phyloP scores from a whole-genome alignment of 2,888 invertebrate genomes.

The Drosophila robusta region DNA sequence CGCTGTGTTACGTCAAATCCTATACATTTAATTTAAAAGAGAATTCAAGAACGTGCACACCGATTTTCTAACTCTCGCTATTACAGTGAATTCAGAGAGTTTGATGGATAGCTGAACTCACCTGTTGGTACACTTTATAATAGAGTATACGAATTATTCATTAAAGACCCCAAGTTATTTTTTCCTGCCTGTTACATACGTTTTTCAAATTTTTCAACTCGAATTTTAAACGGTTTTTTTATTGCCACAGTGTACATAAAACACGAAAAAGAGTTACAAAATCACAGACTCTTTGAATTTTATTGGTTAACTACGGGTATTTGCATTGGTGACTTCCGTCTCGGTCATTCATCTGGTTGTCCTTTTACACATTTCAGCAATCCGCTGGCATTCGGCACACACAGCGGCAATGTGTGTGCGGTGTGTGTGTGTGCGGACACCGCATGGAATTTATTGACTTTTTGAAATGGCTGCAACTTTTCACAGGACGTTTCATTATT shows the following conservation, averaged over 20 bases:
- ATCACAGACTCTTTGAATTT: constrained; percentile 9
- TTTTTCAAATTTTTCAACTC: not conserved
- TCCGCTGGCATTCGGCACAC: constrained; percentile 31
- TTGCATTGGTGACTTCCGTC: constrained; percentile 33
- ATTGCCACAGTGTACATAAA: constrained; percentile 10
- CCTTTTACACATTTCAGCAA: constrained; percentile 31
- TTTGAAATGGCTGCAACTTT: constrained; percentile 34
- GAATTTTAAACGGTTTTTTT: not conserved
- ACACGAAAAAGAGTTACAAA: constrained; percentile 7
- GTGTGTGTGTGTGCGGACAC: constrained; percentile 12
- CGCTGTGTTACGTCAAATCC: too few relatives aligned
- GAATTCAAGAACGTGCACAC: too few relatives aligned
- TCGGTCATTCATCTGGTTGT: constrained; percentile 20
- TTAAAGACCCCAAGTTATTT: not conserved
- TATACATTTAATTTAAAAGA: too few relatives aligned
- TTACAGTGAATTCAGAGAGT: not conserved
- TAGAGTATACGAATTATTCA: not conserved
- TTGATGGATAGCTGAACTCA: not conserved
- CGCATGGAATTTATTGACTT: constrained; percentile 47
- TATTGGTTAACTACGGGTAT: constrained; percentile 39
- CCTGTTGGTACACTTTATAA: not conserved
- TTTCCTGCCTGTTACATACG: not conserved
- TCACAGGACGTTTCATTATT: constrained; percentile 32
- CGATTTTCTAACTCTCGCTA: too few relatives aligned
- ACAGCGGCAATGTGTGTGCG: constrained; percentile 4